Evolutionary conservation across 2,888 invertebrate species (phyloP), one percentile per base, ranked within the genome.

Genomic region (Lobophora halterata): DNA sequence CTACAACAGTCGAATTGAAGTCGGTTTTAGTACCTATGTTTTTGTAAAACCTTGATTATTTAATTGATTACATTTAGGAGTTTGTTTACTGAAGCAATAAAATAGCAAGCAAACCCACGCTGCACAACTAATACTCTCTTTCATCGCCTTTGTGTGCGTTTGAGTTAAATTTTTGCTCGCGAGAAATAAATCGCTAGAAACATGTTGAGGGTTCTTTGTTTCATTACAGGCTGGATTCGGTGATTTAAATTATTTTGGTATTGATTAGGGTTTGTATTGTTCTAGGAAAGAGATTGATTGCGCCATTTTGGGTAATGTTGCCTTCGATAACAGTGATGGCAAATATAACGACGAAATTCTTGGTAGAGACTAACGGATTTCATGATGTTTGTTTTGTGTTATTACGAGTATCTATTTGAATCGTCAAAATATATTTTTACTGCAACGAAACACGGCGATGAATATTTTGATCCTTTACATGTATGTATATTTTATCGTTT

Each of bases 201-300:
- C 68, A 67, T 74, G 66, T 63, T 68, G 64, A 52, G 62, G 63
- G 49, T 41, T 46, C 74, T 73, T 77, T 77, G 78, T 79, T 75
- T 69, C 71, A 63, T 68, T 64, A 64, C 45, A 65, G 61, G 58
- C 63, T 60, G 56, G 58, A 61, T 61, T 66, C 53, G 60, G 55
- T 54, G 55, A 59, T 62, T 54, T 52, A 60, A 71, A 75, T 71
- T 72, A 73, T 76, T 77, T 74, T 64, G 46, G 54, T 77, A 79
- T 79, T 72, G 78, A 78, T 77, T 74, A 59, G 42, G 39, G 36
- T 62, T 65, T 59, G 50, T 58, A 52, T 40, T 53, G 45, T 40
- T 52, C 35, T 38, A 39, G 13, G 12, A 10, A 21, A 8, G 27
- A 32, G 34, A 36, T 13, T 25, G 12, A 34, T 40, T 18, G 23